Evolutionary conservation across 1,140 invertebrate genomes (phyloP), one percentile per base, ranked within the genome.

Genomic region (Melanaphis sacchari): DNA sequence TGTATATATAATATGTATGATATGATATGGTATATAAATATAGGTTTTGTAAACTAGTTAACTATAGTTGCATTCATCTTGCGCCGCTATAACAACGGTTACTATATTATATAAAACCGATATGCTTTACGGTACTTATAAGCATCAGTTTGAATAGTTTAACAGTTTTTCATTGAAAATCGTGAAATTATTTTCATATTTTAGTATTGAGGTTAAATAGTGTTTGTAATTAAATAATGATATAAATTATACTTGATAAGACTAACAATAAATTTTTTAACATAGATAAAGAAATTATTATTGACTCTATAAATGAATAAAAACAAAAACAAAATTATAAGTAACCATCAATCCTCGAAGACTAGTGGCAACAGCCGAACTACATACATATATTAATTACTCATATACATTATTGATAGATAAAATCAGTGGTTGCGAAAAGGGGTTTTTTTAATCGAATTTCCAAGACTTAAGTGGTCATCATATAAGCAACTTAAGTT

Each of bases 1-100:
- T 66, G 59, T 76, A n/a, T 76, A 76, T 76, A 76, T 66, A 66
- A 66, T n/a, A 76, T n/a, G n/a, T 15, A 76, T 66, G n/a, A n/a
- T 3, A n/a, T 66, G 31, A n/a, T 76, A n/a, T 4, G 59, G n/a
- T 24, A 18, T 18, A 76, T 76, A 76, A 76, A 76, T 76, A 76
- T 76, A 76, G 59, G 31, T 76, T 76, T 76, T 76, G 18, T n/a
- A 76, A 76, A n/a, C 11, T n/a, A n/a, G 5, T 11, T 31, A 22
- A 31, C 54, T 59, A 31, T 59, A 59, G 31, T n/a, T 4, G 0
- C n/a, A 76, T 76, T 76, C 31, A n/a, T 76, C 59, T 76, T 76
- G 15, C 11, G 15, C 59, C n/a, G 59, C 59, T n/a, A n/a, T 76
- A 76, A n/a, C 5, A n/a, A 76, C 59, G 59, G 59, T 76, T n/a